Percentiles rank a stretch among this genome's conserved stretches.
These are phyloP conservation scores for Chrysolina americana DNA, from an alignment of 2,888 invertebrate genomes.

Conservation along the genomic window DNA sequence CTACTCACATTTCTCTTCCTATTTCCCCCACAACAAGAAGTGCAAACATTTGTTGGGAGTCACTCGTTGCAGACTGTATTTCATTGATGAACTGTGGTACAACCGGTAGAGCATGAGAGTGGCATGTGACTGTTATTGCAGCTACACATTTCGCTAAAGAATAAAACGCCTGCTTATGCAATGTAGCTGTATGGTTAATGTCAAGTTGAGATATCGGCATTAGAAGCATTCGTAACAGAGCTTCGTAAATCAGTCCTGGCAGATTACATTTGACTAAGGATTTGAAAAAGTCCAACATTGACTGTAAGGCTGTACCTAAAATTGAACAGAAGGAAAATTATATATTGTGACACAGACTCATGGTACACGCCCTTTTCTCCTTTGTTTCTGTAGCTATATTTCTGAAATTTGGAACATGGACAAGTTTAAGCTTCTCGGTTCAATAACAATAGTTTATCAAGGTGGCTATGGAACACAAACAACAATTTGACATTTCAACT, in stretches of 20 bases:
- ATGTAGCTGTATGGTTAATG: constrained; percentile 59
- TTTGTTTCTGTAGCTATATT: no score
- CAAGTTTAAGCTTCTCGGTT: no score
- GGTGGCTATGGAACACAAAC: no score
- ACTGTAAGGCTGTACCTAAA: constrained; percentile 88
- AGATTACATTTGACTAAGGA: constrained; percentile 88
- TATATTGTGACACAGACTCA: no score
- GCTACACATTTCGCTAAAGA: constrained; percentile 98
- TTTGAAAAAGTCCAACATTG: constrained; percentile 93
- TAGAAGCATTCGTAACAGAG: constrained; percentile 83
- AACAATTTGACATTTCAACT: no score
- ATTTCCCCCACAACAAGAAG: constrained; percentile 97
- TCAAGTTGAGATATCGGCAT: constrained; percentile 69
- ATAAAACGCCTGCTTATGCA: constrained; percentile 87
- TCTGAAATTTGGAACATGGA: no score
- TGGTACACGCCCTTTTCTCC: no score
- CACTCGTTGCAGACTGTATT: constrained; percentile 79
- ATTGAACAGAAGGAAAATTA: constrained; percentile 28
- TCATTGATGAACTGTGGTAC: constrained; percentile 81
- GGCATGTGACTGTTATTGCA: constrained; percentile 87
- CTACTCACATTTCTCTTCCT: constrained; percentile 88
- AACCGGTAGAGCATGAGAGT: constrained; percentile 77
- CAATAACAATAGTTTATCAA: no score
- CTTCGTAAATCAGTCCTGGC: constrained; percentile 82
- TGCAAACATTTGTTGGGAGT: constrained; percentile 92